Conservation (phyloP, 2,797 vertebrate species). For the Alosa sapidissima region DNA sequence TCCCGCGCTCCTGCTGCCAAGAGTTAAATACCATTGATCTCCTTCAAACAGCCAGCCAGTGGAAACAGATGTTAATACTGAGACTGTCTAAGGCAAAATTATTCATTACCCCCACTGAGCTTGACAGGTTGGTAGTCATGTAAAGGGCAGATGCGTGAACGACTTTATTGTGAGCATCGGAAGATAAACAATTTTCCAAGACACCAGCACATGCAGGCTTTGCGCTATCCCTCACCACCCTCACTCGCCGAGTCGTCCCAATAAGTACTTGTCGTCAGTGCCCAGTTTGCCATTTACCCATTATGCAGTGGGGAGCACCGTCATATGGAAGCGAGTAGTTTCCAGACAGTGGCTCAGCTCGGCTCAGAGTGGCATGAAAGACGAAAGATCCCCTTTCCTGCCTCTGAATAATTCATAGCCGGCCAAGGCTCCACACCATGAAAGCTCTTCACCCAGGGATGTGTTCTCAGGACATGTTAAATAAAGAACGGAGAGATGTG, state of each 20-base stretch:
- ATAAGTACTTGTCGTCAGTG: background rate
- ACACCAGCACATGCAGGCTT: background rate
- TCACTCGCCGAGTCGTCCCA: background rate
- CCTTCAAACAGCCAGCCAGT: constrained; percentile 6
- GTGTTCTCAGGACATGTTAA: constrained; percentile 44
- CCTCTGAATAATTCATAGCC: constrained; percentile 59
- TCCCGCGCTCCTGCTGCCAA: background rate
- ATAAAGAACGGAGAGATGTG: constrained; percentile 35
- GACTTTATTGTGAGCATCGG: background rate
- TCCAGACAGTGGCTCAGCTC: constrained; percentile 28
- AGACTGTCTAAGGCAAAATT: background rate
- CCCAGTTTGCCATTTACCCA: constrained; percentile 25
- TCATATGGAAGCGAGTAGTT: constrained; percentile 33
- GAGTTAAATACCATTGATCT: constrained; percentile 27
- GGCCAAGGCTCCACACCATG: constrained; percentile 45
- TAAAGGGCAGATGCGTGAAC: background rate
- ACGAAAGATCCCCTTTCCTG: constrained; percentile 50
- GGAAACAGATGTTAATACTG: constrained; percentile 31
- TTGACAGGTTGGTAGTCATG: background rate
- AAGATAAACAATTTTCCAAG: background rate
- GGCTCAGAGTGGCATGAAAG: constrained; percentile 40
- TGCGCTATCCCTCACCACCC: background rate
- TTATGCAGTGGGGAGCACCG: constrained; percentile 29
- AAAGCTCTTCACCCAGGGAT: constrained; percentile 50
- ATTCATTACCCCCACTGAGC: background rate